Conservation (phyloP, 2,113 vertebrate species). For the Peromyscus maniculatus region DNA sequence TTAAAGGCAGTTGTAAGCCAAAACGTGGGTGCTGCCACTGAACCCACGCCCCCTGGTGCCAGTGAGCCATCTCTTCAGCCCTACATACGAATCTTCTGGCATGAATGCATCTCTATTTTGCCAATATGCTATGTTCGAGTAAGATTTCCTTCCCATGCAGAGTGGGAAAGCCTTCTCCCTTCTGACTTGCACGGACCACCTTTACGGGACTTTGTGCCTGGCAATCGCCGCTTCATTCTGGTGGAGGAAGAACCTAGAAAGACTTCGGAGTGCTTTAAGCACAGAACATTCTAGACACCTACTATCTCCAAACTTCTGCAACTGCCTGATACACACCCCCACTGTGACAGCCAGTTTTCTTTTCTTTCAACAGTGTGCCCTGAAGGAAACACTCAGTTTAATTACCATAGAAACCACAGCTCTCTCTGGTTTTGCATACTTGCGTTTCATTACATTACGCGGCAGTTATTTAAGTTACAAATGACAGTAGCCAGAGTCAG, state of each 20-base stretch:
- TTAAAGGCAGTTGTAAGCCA: not conserved
- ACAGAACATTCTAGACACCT: not conserved
- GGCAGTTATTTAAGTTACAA: not conserved
- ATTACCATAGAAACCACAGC: not conserved
- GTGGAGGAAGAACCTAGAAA: not conserved
- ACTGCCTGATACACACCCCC: not conserved
- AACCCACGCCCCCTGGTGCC: not conserved
- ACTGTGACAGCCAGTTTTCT: not conserved
- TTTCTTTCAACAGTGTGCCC: not conserved
- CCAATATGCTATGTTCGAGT: not conserved
- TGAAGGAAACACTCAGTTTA: not conserved
- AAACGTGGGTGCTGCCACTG: not conserved
- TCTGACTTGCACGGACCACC: not conserved
- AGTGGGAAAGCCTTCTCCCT: not conserved
- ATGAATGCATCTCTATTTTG: not conserved
- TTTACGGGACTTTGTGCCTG: not conserved
- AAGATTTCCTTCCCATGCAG: not conserved
- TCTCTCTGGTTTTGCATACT: not conserved
- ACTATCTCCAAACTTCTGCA: not conserved
- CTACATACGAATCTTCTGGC: not conserved
- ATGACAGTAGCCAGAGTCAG: not conserved
- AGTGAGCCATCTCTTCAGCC: not conserved
- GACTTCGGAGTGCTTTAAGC: not conserved
- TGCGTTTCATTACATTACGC: not conserved
- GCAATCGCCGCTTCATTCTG: not conserved